A percentile compares a stretch with the other conserved stretches of the same genome.
Evolutionary conservation across 2,113 vertebrate species (phyloP).

Genomic region (Hypanus sabinus): DNA sequence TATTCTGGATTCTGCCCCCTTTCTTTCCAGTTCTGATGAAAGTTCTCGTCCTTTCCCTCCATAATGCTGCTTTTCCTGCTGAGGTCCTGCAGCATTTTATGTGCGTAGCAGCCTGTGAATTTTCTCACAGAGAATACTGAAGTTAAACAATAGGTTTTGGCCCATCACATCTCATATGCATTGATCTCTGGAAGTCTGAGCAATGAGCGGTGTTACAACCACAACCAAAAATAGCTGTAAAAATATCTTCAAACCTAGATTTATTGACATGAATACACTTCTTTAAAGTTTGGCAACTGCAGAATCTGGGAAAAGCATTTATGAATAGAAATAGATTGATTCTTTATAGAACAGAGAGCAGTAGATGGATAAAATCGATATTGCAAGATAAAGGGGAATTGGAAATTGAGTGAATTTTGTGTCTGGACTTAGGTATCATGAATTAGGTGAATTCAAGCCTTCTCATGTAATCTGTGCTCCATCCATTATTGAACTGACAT

Average conservation of each 20-base stretch:
- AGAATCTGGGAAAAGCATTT: background rate
- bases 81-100: too few species aligned
- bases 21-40: too few species aligned
- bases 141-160: background rate
- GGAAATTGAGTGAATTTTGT: background rate
- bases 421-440: background rate
- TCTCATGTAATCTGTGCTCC: background rate
- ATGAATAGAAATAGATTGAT: background rate
- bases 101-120: background rate
- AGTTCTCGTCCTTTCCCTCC: too few species aligned
- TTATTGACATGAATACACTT: background rate
- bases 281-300: background rate
- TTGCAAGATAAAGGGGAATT: background rate
- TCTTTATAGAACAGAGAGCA: background rate
- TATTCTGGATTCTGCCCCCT: too few species aligned
- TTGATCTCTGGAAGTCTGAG: background rate
- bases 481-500: background rate
- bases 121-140: background rate
- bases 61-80: too few species aligned
- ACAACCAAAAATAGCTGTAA: background rate
- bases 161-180: background rate
- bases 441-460: background rate
- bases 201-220: background rate
- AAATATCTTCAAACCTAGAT: background rate
- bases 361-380: background rate